phyloP scores from a whole-genome alignment of 2,797 vertebrate species.

The Crossoptilon crossoptilon region DNA sequence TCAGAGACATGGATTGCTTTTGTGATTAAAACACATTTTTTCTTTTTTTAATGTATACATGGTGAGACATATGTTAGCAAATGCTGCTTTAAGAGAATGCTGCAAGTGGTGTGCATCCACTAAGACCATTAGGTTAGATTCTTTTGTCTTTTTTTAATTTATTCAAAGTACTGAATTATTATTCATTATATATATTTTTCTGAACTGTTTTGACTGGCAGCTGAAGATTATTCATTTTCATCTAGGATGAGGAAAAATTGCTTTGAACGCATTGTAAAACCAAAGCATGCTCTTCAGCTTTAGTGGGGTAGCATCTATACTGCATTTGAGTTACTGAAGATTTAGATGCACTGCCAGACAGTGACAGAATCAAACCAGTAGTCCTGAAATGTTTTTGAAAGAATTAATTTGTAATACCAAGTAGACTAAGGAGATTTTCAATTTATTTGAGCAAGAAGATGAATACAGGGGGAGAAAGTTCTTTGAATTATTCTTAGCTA shows the following conservation, averaged over 20 bases:
- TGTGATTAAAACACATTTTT: background rate
- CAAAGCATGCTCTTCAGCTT: background rate
- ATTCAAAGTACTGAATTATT: background rate
- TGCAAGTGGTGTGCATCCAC: background rate
- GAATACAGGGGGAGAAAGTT: background rate
- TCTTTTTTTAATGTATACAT: background rate
- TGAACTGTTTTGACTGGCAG: background rate
- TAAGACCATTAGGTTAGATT: background rate
- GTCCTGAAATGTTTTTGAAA: constrained; percentile 18
- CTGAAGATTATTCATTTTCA: background rate
- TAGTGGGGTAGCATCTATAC: background rate
- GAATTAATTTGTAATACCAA: background rate
- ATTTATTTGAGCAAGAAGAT: constrained; percentile 24
- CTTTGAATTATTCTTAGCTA: background rate
- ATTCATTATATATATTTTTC: background rate
- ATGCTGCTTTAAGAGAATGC: background rate
- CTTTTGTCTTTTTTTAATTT: background rate
- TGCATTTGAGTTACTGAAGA: background rate
- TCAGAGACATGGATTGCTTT: background rate
- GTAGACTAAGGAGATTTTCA: background rate
- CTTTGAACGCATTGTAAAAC: background rate
- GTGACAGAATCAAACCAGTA: constrained; percentile 2
- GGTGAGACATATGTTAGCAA: background rate
- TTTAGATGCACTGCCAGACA: background rate
- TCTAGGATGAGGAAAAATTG: background rate